Evolutionary conservation across 2,797 vertebrate species (phyloP).

Genomic region (Triplophysa yarkandensis): DNA sequence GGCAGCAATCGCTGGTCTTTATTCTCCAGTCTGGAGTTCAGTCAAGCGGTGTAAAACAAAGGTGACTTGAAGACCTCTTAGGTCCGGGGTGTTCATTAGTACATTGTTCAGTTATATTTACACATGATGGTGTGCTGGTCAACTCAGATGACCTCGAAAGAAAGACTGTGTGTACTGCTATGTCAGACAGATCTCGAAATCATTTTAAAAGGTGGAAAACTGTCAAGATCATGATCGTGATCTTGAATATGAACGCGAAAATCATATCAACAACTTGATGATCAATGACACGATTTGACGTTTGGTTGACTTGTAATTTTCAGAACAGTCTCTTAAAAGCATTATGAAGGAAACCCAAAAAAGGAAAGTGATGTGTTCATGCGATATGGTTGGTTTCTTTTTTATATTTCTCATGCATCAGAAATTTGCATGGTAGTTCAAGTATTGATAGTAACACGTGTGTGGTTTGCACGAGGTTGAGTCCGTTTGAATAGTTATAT

Average conservation of each 20-base stretch:
- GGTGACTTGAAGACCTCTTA: constrained; percentile 6
- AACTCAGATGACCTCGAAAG: neutral
- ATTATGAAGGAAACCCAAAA: neutral
- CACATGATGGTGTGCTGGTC: neutral
- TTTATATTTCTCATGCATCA: constrained; percentile 26
- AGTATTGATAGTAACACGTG: neutral
- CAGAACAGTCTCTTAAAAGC: constrained; percentile 12
- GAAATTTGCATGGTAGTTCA: constrained; percentile 14
- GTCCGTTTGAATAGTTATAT: neutral
- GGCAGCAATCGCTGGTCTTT: constrained; percentile 40
- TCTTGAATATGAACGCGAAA: no score
- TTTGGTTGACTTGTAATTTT: neutral
- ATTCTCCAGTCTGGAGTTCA: constrained; percentile 29
- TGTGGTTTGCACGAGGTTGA: neutral
- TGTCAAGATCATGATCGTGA: neutral
- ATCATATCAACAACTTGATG: neutral
- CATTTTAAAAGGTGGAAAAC: no score
- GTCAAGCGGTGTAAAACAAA: constrained; percentile 27
- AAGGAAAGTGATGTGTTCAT: constrained; percentile 32
- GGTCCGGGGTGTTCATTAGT: neutral
- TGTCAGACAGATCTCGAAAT: no score
- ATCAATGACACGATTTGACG: neutral
- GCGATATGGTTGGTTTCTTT: constrained; percentile 34
- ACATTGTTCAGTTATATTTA: neutral
- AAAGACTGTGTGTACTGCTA: neutral